Conservation (phyloP, 2,888 invertebrate genomes). For the Nasonia oneida region DNA sequence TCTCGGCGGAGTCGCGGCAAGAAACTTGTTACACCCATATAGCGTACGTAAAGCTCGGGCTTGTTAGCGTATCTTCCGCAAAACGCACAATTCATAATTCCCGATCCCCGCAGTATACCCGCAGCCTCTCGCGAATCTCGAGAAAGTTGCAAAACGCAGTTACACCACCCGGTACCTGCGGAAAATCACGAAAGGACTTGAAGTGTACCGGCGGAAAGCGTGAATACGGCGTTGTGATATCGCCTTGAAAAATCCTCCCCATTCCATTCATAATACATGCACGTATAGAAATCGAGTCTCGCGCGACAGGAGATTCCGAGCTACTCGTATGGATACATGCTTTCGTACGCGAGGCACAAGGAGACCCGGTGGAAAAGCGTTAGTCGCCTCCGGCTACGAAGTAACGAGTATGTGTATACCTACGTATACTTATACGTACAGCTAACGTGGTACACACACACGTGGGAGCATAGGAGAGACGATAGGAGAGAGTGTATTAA, state of each 20-base stretch:
- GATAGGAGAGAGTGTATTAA: conserved; percentile 14
- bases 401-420: too few species aligned
- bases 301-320: neutral
- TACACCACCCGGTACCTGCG: neutral
- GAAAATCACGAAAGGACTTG: neutral
- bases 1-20: neutral
- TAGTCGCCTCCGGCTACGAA: neutral
- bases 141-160: neutral
- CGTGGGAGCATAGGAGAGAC: neutral
- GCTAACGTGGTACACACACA: neutral
- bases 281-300: conserved; percentile 30
- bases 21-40: neutral
- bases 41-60: neutral
- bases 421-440: neutral
- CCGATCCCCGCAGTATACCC: neutral
- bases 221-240: neutral
- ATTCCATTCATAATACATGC: neutral
- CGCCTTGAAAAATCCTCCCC: neutral
- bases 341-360: neutral
- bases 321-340: too few species aligned
- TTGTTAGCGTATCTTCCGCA: neutral
- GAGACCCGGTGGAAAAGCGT: neutral
- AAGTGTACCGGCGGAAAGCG: neutral
- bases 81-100: neutral
- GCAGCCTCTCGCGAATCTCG: neutral